Percentiles rank a stretch among this genome's conserved stretches.
Conservation (phyloP, 2,888 invertebrate species). For the Arge pagana region DNA sequence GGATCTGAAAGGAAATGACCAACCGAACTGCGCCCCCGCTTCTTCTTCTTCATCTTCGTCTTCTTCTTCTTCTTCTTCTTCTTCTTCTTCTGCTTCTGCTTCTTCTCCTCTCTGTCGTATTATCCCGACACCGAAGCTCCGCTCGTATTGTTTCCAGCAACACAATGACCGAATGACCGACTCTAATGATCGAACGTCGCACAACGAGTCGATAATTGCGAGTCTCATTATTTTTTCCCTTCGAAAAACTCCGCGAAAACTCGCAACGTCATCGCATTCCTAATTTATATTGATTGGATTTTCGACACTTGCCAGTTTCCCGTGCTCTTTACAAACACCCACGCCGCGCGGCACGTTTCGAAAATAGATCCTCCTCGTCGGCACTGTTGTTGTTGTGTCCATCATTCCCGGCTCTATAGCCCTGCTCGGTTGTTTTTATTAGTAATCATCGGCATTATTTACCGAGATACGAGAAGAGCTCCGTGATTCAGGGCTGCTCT, state of each 20-base stretch:
- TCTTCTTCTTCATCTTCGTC: constrained; percentile 44
- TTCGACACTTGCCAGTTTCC: constrained; percentile 14
- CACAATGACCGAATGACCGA: constrained; percentile 22
- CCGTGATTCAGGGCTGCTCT: too few species aligned
- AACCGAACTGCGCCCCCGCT: constrained; percentile 37
- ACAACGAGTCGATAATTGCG: constrained; percentile 47
- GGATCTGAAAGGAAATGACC: constrained; percentile 45
- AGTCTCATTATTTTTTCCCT: constrained; percentile 45
- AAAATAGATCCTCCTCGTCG: not conserved
- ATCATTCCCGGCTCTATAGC: not conserved
- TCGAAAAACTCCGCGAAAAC: constrained; percentile 32
- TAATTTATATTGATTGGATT: constrained; percentile 50
- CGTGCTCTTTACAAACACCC: too few species aligned
- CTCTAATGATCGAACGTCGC: constrained; percentile 41
- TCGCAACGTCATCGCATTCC: constrained; percentile 48
- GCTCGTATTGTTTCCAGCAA: constrained; percentile 42
- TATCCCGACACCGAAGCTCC: constrained; percentile 43
- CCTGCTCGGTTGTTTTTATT: not conserved
- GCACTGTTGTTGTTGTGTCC: not conserved
- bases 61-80: too few species aligned
- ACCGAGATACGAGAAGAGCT: too few species aligned
- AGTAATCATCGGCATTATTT: too few species aligned
- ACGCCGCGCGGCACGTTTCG: too few species aligned
- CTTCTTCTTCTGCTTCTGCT: too few species aligned
- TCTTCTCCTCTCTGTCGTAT: too few species aligned